Conservation (phyloP, 2,888 invertebrate species). For the Conistra vaccinii region DNA sequence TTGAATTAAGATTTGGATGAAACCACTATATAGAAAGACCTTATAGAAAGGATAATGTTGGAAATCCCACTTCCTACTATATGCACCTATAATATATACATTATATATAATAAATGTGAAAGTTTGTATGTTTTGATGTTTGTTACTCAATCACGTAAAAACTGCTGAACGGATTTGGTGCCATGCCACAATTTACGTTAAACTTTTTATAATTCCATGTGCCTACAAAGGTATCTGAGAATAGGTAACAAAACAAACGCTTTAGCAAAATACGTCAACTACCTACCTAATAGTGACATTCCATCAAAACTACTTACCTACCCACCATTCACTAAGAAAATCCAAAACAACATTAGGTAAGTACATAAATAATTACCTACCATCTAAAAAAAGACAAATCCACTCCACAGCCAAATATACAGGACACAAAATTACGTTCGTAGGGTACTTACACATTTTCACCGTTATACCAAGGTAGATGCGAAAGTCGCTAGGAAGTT, state of each 20-base stretch:
- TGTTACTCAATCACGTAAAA: no score
- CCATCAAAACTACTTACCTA: background rate
- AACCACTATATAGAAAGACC: background rate
- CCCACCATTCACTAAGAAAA: background rate
- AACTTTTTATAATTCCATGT: no score
- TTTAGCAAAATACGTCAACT: background rate
- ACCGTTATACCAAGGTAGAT: slow-evolving; percentile 63
- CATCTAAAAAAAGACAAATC: slow-evolving; percentile 21
- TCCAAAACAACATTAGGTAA: background rate
- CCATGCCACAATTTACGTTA: no score
- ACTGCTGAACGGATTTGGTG: no score
- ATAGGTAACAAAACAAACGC: background rate
- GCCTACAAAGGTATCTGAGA: background rate
- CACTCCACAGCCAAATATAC: slow-evolving; percentile 14
- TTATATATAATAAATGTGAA: no score
- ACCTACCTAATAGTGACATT: background rate
- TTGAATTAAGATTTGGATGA: slow-evolving; percentile 21
- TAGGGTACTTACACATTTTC: slow-evolving; percentile 51
- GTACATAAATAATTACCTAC: background rate
- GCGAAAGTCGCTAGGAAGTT: slow-evolving; percentile 79
- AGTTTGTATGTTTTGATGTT: no score
- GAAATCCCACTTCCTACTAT: no score
- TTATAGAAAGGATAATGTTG: no score
- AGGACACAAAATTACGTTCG: slow-evolving; percentile 50
- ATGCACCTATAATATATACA: no score